phyloP scores from a whole-genome alignment of 2,888 invertebrate genomes.

The Athalia circularis region DNA sequence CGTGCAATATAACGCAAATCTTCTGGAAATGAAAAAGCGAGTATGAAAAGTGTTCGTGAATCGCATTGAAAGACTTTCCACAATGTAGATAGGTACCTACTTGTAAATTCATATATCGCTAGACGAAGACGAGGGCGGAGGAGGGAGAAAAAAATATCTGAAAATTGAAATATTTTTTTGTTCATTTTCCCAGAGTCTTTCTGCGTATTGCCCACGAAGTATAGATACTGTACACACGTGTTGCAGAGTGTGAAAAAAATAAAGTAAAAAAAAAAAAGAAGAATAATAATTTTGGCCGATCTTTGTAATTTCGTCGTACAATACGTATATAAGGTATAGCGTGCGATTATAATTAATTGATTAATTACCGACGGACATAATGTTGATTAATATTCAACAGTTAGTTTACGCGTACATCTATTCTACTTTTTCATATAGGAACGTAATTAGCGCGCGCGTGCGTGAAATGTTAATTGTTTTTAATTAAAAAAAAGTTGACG shows the following conservation, averaged over 20 bases:
- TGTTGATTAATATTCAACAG: slow-evolving; percentile 22
- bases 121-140: background rate
- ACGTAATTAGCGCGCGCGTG: background rate
- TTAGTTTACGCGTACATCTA: background rate
- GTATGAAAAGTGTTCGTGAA: slow-evolving; percentile 22
- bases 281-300: too few relatives aligned
- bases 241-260: too few relatives aligned
- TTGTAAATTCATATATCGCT: slow-evolving; percentile 18
- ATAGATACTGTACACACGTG: too few relatives aligned
- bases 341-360: slow-evolving; percentile 7
- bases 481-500: slow-evolving; percentile 15
- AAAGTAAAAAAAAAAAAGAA: too few relatives aligned
- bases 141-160: background rate
- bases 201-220: too few relatives aligned
- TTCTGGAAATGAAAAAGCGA: background rate
- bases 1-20: background rate
- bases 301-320: too few relatives aligned
- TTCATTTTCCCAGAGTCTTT: too few relatives aligned
- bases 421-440: background rate
- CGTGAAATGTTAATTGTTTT: slow-evolving; percentile 12
- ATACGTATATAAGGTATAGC: background rate
- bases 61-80: slow-evolving; percentile 11
- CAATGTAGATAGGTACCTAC: background rate
- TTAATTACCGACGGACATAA: background rate
- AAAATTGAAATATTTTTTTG: background rate